Base-by-base conservation (phyloP, 2,888 invertebrate genomes). In the Drosophila limbata region DNA sequence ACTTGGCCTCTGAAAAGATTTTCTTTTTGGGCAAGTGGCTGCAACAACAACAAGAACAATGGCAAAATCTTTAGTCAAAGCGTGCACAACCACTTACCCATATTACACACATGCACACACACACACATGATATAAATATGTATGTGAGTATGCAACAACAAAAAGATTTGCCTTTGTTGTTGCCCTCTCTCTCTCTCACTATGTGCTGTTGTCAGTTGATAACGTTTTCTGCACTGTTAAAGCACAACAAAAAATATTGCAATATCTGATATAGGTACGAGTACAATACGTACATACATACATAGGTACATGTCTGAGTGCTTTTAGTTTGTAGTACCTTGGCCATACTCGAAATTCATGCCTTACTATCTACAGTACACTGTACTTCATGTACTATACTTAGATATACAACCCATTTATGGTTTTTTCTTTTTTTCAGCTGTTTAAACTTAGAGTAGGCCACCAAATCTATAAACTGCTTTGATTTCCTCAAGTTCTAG, bases 141-240 rank as follows among this genome's bases (percentile, higher is more conserved):
- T 33, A 37, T 56, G n/a, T 52, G 2, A 56, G 35, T 51, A 33
- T 65, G 65, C 66, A 55, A 55, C 31, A 55, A 44, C 42, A 69
- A 69, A 73, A 60, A 47, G 44, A 42, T 57, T 62, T 61, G 56
- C 33, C 56, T 65, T 68, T 71, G 52, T 79, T 67, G 47, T 33
- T 48, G 40, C 40, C 45, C 42, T 40, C 31, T 37, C 13, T 31
- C 53, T 3, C 28, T 31, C 21, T 28, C 52, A 8, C 21, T 21
- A 6, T 13, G 45, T 62, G 28, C 15, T 33, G 15, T 51, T 59
- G 44, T 33, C 50, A 42, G 50, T 57, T 69, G 81, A 81, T 81
- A 79, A 81, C 40, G 51, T 69, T 81, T 63, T 63, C 79, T 60
- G 64, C 74, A 61, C 52, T 71, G 61, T 55, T 71, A 25, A 57